Conservation (phyloP, 2,113 vertebrate species). For the Thunnus maccoyii region DNA sequence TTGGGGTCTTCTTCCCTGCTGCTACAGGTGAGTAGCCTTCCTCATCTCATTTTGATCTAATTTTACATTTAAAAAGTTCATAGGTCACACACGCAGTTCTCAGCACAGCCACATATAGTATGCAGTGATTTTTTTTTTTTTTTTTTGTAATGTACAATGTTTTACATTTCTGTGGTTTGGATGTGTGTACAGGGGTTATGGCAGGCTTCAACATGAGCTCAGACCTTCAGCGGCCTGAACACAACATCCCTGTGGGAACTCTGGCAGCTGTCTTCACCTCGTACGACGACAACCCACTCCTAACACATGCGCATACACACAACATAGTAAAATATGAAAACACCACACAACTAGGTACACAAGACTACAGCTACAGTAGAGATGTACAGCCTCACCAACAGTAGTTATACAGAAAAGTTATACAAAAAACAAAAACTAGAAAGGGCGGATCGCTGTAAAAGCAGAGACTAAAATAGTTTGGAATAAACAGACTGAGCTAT, state of each 20-base stretch:
- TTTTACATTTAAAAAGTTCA: background rate
- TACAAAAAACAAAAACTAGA: background rate
- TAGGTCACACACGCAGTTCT: too few relatives aligned
- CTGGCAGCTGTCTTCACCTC: conserved; percentile 94
- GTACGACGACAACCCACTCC: conserved; percentile 84
- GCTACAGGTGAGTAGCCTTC: conserved; percentile 90
- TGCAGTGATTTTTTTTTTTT: background rate
- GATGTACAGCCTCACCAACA: background rate
- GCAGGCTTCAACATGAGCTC: conserved; percentile 99
- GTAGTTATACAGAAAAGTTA: background rate
- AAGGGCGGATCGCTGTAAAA: background rate
- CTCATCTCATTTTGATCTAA: background rate
- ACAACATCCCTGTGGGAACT: conserved; percentile 95
- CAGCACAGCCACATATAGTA: background rate
- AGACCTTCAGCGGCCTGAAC: conserved; percentile 92
- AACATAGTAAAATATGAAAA: conserved; percentile 7
- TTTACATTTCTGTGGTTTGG: conserved; percentile 54
- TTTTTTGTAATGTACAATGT: conserved; percentile 4
- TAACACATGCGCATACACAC: conserved; percentile 4
- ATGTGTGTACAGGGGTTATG: conserved; percentile 92
- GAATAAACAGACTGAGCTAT: too few relatives aligned
- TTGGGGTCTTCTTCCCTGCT: conserved; percentile 97
- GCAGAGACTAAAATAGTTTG: too few relatives aligned
- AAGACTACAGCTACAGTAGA: background rate
- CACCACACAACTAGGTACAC: background rate